A percentile compares a stretch with the other conserved stretches of the same genome.
phyloP scores from a whole-genome alignment of 2,888 invertebrate genomes.

The Thysanoteuthis rhombus region DNA sequence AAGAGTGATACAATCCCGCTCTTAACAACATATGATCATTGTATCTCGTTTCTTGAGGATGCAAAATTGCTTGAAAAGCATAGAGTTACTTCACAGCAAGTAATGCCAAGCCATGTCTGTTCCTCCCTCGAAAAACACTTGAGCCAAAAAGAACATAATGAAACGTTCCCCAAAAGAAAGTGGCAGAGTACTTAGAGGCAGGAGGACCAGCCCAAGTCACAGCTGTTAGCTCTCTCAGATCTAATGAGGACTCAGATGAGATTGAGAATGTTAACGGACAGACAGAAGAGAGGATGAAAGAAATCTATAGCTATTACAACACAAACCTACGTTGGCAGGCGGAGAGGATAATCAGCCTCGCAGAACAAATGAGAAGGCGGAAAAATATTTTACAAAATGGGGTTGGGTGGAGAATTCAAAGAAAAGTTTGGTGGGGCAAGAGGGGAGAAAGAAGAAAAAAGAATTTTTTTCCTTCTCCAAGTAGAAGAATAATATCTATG shows the following conservation, averaged over 20 bases:
- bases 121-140: background rate
- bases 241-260: slow-evolving; percentile 12
- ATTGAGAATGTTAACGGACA: background rate
- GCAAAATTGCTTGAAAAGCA: background rate
- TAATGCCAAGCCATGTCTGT: background rate
- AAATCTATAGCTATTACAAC: background rate
- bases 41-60: background rate
- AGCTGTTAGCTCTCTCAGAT: slow-evolving; percentile 12
- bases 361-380: slow-evolving; percentile 12
- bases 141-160: background rate
- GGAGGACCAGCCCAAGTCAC: background rate
- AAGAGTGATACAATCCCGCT: background rate
- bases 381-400: background rate
- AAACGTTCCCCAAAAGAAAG: background rate
- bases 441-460: background rate
- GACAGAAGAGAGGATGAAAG: slow-evolving; percentile 1
- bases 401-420: background rate
- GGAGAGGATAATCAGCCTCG: slow-evolving; percentile 12
- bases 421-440: background rate
- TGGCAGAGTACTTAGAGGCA: background rate
- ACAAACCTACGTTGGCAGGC: slow-evolving; percentile 12
- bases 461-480: background rate
- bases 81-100: background rate
- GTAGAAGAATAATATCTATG: slow-evolving; percentile 12
- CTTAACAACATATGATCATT: background rate